Evolutionary conservation across 1,140 invertebrate species (phyloP).

Genomic region (Hyles euphorbiae): DNA sequence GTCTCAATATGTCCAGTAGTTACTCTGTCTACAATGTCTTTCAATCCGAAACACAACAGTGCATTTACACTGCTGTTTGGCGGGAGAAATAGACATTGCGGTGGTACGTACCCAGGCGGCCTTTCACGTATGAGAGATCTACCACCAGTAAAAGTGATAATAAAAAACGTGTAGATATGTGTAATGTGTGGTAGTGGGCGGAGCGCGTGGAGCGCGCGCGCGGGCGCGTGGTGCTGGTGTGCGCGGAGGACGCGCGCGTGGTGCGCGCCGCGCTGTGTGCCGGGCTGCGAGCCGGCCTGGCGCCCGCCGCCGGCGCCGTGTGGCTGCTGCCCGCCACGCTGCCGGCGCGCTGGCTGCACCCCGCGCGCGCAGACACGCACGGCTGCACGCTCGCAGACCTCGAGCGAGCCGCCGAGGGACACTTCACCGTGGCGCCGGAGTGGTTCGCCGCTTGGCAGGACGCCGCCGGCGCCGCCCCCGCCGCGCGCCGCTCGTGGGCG

Average conservation of each 20-base stretch:
- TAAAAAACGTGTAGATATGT: no score
- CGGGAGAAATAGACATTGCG: no score
- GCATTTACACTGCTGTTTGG: no score
- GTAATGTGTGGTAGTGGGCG: slow-evolving; percentile 22
- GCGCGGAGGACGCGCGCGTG: slow-evolving; percentile 44
- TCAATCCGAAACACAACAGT: no score
- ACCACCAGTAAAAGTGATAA: no score
- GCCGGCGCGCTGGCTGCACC: slow-evolving; percentile 10
- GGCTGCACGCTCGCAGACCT: slow-evolving; percentile 21
- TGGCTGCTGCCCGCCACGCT: slow-evolving; percentile 27
- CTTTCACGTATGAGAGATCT: no score
- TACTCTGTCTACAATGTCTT: no score
- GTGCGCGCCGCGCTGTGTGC: slow-evolving; percentile 45
- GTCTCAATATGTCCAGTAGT: no score
- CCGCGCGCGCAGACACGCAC: slow-evolving; percentile 14
- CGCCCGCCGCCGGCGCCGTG: slow-evolving; percentile 22
- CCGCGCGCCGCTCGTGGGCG: slow-evolving; percentile 12
- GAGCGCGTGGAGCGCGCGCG: slow-evolving; percentile 26
- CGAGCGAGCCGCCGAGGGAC: slow-evolving; percentile 8
- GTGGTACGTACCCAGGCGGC: no score
- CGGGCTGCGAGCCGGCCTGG: slow-evolving; percentile 21
- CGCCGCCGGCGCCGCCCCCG: background rate
- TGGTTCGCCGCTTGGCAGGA: slow-evolving; percentile 13
- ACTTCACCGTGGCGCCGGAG: slow-evolving; percentile 12
- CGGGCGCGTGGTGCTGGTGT: slow-evolving; percentile 37